These are phyloP conservation scores for Escarpia spicata DNA, from an alignment of 2,888 invertebrate genomes.

Conservation along the genomic window DNA sequence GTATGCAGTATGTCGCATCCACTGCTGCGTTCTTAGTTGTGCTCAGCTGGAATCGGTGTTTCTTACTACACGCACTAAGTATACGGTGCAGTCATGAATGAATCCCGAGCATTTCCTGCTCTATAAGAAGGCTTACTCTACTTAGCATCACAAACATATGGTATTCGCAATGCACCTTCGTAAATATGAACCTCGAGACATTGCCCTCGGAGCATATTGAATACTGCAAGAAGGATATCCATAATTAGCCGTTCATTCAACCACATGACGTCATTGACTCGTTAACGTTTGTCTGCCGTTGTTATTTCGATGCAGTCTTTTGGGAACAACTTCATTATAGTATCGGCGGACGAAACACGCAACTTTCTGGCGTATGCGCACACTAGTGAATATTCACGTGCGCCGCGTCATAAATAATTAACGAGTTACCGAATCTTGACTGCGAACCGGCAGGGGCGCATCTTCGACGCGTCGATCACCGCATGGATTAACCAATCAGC, in stretches of 20 bases:
- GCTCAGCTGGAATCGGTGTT: too few species aligned
- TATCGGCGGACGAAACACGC: not conserved
- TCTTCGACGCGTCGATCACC: not conserved
- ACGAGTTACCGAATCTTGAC: not conserved
- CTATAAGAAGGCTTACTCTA: not conserved
- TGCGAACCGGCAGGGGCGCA: not conserved
- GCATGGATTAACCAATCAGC: slow-evolving; percentile 5
- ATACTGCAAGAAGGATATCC: not conserved
- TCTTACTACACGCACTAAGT: too few species aligned
- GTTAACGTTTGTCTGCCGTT: not conserved
- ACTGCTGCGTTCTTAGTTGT: too few species aligned
- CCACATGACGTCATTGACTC: slow-evolving; percentile 16
- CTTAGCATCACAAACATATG: not conserved
- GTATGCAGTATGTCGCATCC: too few species aligned
- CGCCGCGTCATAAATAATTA: not conserved
- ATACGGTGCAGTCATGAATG: too few species aligned
- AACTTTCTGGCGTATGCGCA: not conserved
- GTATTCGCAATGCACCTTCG: not conserved
- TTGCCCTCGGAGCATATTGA: not conserved
- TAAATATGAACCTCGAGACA: not conserved
- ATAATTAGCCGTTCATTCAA: not conserved
- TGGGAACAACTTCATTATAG: slow-evolving; percentile 16
- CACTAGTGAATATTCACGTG: not conserved
- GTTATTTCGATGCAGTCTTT: not conserved
- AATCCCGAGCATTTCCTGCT: not conserved